Evolutionary conservation across 2,888 invertebrate genomes (phyloP), one percentile per base, ranked within the genome.

Genomic region (Epirrita christyi): DNA sequence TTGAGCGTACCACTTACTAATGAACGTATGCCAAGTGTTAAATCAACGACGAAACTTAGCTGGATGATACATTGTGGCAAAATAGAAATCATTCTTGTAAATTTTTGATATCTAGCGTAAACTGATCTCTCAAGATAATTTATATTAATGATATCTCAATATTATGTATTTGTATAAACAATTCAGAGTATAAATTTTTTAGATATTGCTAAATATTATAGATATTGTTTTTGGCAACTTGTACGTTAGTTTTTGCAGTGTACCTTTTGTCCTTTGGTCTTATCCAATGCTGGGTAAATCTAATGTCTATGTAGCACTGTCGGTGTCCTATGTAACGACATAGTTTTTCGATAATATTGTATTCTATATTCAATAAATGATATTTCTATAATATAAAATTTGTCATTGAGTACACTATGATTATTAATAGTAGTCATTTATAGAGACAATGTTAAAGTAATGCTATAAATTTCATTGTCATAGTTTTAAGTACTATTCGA

Each of bases 331-430:
- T 86, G 81, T 88, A 86, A 85, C 81, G 79, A 85, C 84, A 88
- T 89, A 88, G 89, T 85, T 89, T 88, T 89, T 89, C 88, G 84
- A 90, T 89, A 86, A 88, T 88, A 89, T 86, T 88, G 86, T 90
- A 91, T 88, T 89, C 90, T 90, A 88, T 90, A 90, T 88, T 89
- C 89, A 85, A 89, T 89, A 85, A 88, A 90, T 85, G 80, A 88
- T 89, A 90, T 88, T 89, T 90, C 88, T 89, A 88, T 89, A 82
- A 85, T 86, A 88, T 87, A 87, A 79, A 89, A 86, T 84, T 88
- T 86, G 83, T 89, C 88, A 88, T 88, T 88, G 86, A 83, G 73
- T 88, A 88, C 86, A 86, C 86, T 84, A 83, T 78, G 80, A 78
- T 46, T 54, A 85, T 85, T 56, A 85, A 84, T 86, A 83, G 88